Percentiles rank a stretch among this genome's conserved stretches.
Conservation (phyloP, 2,113 vertebrate genomes). For the Spea bombifrons region DNA sequence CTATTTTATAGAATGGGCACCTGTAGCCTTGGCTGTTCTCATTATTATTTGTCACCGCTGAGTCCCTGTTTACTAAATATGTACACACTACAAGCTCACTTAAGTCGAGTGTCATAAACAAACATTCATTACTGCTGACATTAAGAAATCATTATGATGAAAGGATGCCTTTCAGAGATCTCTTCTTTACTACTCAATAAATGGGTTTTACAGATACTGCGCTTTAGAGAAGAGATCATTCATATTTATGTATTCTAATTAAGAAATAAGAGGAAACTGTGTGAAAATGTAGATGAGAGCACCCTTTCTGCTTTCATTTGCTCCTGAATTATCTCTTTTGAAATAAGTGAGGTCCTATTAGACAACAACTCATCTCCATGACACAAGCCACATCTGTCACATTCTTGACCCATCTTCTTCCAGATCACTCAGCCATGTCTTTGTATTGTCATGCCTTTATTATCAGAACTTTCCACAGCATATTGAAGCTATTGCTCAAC, state of each 20-base stretch:
- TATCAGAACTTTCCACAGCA: slow-evolving; percentile 19
- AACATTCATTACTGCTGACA: slow-evolving; percentile 32
- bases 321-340: slow-evolving; percentile 39
- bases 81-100: slow-evolving; percentile 3
- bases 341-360: slow-evolving; percentile 40
- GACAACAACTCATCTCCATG: slow-evolving; percentile 44
- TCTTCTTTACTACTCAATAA: slow-evolving; percentile 12
- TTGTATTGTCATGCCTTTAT: slow-evolving; percentile 40
- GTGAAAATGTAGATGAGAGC: neutral
- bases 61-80: slow-evolving; percentile 14
- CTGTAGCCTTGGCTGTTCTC: neutral
- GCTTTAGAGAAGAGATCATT: slow-evolving; percentile 16
- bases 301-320: slow-evolving; percentile 26
- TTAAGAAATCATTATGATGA: slow-evolving; percentile 29
- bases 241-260: slow-evolving; percentile 29
- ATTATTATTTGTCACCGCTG: neutral
- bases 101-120: slow-evolving; percentile 24
- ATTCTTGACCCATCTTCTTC: slow-evolving; percentile 42
- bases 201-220: neutral
- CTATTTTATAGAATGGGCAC: too few relatives aligned
- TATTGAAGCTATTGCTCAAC: neutral
- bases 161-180: slow-evolving; percentile 5
- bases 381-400: slow-evolving; percentile 45
- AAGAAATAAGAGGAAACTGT: slow-evolving; percentile 4
- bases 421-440: slow-evolving; percentile 27